Evolutionary conservation across 2,113 vertebrate genomes (phyloP), one percentile per base, ranked within the genome.

Genomic region (Syrrhaptes paradoxus): DNA sequence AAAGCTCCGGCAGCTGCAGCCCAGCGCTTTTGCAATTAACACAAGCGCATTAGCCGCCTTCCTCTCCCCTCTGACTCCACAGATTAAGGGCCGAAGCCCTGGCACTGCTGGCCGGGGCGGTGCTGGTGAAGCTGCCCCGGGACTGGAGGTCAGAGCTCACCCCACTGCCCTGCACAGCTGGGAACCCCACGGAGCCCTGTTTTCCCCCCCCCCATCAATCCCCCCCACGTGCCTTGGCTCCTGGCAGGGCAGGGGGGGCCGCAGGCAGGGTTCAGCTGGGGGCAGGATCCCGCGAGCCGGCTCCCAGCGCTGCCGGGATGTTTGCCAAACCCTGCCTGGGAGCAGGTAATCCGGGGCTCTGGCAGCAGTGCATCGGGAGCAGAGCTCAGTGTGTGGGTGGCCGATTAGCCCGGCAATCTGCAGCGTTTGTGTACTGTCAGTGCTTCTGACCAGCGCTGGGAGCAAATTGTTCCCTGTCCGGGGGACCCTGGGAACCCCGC

Each of bases 351-450:
- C 85, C 93, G 4, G 17, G 67, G 46, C 36, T 18, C 34, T 3
- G 87, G 87, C 94, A 75, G 94, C 10, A 58, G 17, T 7, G 90
- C 13, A 4, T 9, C 5, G 0, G 62, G 83, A 76, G 89, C 79
- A 4, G 72, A 81, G 89, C 91, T 77, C 26, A 1, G 91, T 72
- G 8, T 46, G 22, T 4, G 85, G 75, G 15, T 10, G 81, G 93
- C 19, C 3, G 65, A 55, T 93, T 49, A 89, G 72, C 2, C 1
- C 77, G 7, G 68, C 28, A 14, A 5, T 10, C 62, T 0, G 0
- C 1, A 0, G 54, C 7, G 54, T 74, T 74, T 1, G 13, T 7
- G 24, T 29, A 6, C 45, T 55, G 2, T 38, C 28, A 0, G 8
- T 38, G 52, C 85, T 63, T 32, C 70, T 8, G 0, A 9, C 32